These are phyloP conservation scores for Gallinago stenura DNA, from an alignment of 2,797 vertebrate genomes.

Conservation along the genomic window DNA sequence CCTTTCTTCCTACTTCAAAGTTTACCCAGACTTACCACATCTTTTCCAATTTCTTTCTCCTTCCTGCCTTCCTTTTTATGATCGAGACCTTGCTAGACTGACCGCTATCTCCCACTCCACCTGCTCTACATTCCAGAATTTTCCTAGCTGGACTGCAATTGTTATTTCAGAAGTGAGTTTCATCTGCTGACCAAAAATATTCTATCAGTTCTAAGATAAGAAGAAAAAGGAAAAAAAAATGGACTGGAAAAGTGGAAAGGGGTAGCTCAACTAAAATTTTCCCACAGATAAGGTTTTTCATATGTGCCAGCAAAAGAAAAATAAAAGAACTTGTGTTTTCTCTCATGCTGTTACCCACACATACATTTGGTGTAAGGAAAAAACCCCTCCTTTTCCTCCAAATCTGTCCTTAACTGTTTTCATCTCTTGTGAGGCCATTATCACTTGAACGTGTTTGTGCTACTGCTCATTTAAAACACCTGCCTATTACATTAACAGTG, in stretches of 20 bases:
- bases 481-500: not conserved
- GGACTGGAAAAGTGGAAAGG: not conserved
- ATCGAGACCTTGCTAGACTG: not conserved
- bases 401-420: not conserved
- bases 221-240: not conserved
- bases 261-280: not conserved
- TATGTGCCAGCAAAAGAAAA: not conserved
- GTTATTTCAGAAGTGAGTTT: not conserved
- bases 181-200: not conserved
- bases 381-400: not conserved
- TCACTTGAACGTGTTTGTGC: not conserved
- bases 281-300: not conserved
- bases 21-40: not conserved
- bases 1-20: not conserved
- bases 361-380: not conserved
- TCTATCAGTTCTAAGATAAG: not conserved
- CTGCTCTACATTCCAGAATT: not conserved
- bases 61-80: not conserved
- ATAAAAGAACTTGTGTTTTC: not conserved
- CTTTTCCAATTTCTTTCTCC: not conserved
- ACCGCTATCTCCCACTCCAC: not conserved
- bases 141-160: not conserved
- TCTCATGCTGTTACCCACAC: not conserved
- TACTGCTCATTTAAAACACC: not conserved
- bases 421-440: not conserved